A percentile compares a stretch with the other conserved stretches of the same genome.
Conservation (phyloP, 2,113 vertebrate genomes). For the Aspiorhynchus laticeps region DNA sequence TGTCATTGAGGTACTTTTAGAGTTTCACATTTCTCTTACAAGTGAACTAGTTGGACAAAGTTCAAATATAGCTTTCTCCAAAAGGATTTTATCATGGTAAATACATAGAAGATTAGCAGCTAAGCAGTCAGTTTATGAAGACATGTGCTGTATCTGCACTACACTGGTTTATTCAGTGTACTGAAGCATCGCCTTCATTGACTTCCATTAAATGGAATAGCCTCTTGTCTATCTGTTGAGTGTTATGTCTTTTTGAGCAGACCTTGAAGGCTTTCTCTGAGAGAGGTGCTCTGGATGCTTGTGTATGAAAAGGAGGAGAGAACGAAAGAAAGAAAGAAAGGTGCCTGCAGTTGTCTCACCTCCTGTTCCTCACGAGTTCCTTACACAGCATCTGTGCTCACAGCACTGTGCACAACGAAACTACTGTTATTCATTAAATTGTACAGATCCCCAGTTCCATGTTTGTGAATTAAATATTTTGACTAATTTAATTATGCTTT, state of each 20-base stretch:
- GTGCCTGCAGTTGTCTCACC: neutral
- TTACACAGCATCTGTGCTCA: neutral
- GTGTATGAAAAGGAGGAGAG: neutral
- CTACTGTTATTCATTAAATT: neutral
- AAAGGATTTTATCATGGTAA: neutral
- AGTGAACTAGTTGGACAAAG: neutral
- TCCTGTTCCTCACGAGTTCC: neutral
- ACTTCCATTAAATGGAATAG: neutral
- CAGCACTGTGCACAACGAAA: neutral
- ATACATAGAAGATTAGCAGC: neutral
- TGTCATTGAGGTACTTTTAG: neutral
- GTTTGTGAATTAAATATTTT: slow-evolving; percentile 13
- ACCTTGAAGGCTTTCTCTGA: neutral
- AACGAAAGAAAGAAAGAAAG: neutral
- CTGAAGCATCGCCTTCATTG: neutral
- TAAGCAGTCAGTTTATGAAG: neutral
- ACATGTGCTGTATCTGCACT: neutral
- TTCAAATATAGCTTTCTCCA: neutral
- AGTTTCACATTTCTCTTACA: neutral
- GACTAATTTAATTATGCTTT: slow-evolving; percentile 6
- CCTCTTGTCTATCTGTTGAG: neutral
- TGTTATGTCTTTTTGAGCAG: neutral
- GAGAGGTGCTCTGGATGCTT: neutral
- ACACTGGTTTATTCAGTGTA: neutral
- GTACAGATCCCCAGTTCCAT: neutral